Base-by-base conservation (phyloP, 2,113 vertebrate species). In the Bubo blakistoni region DNA sequence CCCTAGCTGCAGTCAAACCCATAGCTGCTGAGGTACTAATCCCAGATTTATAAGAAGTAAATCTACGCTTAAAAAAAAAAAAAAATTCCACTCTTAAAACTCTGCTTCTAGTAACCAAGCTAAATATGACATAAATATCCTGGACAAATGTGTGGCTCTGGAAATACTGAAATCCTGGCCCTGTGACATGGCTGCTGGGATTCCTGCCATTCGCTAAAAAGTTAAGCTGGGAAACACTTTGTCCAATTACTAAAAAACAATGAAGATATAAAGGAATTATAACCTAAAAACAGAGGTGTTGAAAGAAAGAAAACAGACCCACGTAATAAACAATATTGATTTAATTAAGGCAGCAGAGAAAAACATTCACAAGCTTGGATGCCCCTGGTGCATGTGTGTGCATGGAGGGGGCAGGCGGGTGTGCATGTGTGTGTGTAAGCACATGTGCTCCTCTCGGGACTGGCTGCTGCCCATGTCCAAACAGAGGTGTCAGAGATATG, bases 201-300 rank as follows among this genome's bases (percentile, higher is more conserved):
- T 94, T 95, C 57, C 58, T 97, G 97, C 95, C 96, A 97, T 90
- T 91, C 2, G 0, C 90, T 96, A 96, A 97, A 86, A 96, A 66
- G 55, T 93, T 96, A 97, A 97, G 88, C 86, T 82, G 86, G 55
- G 96, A 96, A 97, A 97, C 94, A 95, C 93, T 97, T 98, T 94
- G 96, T 96, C 88, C 81, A 95, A 96, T 97, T 97, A 96, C 92
- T 82, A 92, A 94, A 95, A 96, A 90, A 91, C 94, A 97, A 96
- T 92, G 90, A 94, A 97, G 95, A 97, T 90, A 97, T 92, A 95
- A 97, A 97, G 84, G 85, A 96, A 97, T 97, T 95, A 90, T 92
- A 96, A 94, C 81, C 88, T 88, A 94, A 97, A 97, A 97, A 51
- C 85, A 77, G 86, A 96, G 76, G 90, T 80, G 91, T 84, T 97